A percentile compares a stretch with the other conserved stretches of the same genome.
Evolutionary conservation across 2,888 invertebrate genomes (phyloP).

Genomic region (Euplexia lucipara): DNA sequence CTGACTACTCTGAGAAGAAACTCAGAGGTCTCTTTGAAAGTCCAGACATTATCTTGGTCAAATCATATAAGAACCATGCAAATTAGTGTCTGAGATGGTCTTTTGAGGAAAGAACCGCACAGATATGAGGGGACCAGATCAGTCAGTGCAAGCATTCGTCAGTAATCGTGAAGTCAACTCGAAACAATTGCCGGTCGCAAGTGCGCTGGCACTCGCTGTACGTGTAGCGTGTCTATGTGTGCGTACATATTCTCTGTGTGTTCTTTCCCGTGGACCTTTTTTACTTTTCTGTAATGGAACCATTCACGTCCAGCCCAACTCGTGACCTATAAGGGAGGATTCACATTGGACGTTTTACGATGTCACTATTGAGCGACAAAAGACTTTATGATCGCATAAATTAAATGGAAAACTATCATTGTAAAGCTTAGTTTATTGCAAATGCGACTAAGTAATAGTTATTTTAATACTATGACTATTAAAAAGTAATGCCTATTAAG

Average conservation of each 20-base stretch:
- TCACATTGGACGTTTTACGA: slow-evolving; percentile 67
- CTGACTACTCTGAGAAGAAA: too few relatives aligned
- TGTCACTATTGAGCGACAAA: slow-evolving; percentile 69
- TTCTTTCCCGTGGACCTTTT: slow-evolving; percentile 2
- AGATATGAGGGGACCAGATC: too few relatives aligned
- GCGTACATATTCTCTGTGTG: not conserved
- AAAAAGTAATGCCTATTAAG: slow-evolving; percentile 17
- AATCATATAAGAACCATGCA: too few relatives aligned
- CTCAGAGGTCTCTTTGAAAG: too few relatives aligned
- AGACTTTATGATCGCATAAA: slow-evolving; percentile 74
- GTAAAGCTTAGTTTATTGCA: slow-evolving; percentile 39
- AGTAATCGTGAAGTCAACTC: too few relatives aligned
- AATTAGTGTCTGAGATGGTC: too few relatives aligned
- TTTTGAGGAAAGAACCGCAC: too few relatives aligned
- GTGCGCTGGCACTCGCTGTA: not conserved
- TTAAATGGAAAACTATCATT: slow-evolving; percentile 69
- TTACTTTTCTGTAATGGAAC: not conserved
- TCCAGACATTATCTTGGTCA: too few relatives aligned
- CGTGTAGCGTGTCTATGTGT: not conserved
- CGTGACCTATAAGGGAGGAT: slow-evolving; percentile 42
- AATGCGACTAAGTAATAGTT: slow-evolving; percentile 52
- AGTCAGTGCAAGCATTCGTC: too few relatives aligned
- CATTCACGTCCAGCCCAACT: slow-evolving; percentile 33
- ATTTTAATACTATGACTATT: slow-evolving; percentile 39
- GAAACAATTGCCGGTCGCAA: not conserved